Conservation (phyloP, 2,113 vertebrate genomes). For the Mohoua ochrocephala region DNA sequence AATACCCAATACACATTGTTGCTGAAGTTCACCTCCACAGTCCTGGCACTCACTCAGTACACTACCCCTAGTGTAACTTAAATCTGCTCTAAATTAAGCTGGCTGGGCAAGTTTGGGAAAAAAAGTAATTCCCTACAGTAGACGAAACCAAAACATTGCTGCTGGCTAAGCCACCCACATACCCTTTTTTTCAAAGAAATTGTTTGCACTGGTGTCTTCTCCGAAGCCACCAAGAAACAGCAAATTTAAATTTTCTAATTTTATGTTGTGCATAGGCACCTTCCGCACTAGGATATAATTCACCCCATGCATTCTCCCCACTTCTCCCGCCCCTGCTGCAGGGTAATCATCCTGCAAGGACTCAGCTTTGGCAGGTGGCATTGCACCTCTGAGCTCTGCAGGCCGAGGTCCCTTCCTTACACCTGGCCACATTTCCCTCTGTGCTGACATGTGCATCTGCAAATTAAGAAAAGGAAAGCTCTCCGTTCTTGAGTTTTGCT, state of each 20-base stretch:
- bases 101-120: not conserved
- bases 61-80: not conserved
- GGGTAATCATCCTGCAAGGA: fast-evolving
- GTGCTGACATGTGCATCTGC: not conserved
- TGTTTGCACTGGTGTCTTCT: not conserved
- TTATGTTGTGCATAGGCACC: not conserved
- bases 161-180: conserved; percentile 13
- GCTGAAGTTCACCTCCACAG: not conserved
- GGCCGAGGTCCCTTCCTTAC: not conserved
- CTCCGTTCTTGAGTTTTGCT: not conserved
- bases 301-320: not conserved
- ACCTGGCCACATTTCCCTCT: not conserved
- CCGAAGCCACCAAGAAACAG: not conserved
- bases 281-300: not conserved
- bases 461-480: not conserved
- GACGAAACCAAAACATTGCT: conserved; percentile 7
- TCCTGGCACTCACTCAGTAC: not conserved
- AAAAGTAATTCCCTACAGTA: not conserved
- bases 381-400: not conserved
- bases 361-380: not conserved
- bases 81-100: conserved; percentile 14
- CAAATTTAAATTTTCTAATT: not conserved
- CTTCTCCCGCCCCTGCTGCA: not conserved
- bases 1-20: not conserved
- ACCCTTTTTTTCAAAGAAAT: not conserved